phyloP scores from a whole-genome alignment of 2,113 vertebrate genomes.

The Meles meles region DNA sequence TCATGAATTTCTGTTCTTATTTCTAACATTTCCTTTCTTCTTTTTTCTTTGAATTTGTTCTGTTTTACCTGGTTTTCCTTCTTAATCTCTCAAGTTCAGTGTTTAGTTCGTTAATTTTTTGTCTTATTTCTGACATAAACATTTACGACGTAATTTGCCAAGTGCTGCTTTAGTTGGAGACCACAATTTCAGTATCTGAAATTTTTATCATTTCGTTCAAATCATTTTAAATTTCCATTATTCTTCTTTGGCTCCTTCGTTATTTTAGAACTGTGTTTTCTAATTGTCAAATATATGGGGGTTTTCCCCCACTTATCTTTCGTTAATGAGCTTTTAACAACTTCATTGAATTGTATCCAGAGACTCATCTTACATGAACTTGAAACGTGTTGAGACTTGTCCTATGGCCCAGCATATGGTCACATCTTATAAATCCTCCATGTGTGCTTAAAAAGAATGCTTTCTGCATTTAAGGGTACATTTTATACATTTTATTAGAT shows the following conservation, averaged over 20 bases:
- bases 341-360: background rate
- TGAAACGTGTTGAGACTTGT: background rate
- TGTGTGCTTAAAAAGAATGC: background rate
- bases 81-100: background rate
- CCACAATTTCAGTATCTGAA: background rate
- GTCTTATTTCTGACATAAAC: background rate
- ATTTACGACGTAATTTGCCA: background rate
- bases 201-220: background rate
- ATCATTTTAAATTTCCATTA: background rate
- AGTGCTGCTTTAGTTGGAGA: background rate
- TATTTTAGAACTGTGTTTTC: conserved; percentile 9
- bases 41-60: background rate
- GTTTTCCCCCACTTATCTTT: background rate
- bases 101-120: background rate
- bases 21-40: background rate
- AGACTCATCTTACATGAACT: background rate
- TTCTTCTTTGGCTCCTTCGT: background rate
- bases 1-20: background rate
- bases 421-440: background rate
- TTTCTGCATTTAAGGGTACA: background rate
- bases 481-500: background rate
- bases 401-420: background rate
- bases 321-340: background rate
- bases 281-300: background rate
- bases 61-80: background rate